A percentile compares a stretch with the other conserved stretches of the same genome.
phyloP scores from a whole-genome alignment of 2,888 invertebrate genomes.

The Noctua pronuba region DNA sequence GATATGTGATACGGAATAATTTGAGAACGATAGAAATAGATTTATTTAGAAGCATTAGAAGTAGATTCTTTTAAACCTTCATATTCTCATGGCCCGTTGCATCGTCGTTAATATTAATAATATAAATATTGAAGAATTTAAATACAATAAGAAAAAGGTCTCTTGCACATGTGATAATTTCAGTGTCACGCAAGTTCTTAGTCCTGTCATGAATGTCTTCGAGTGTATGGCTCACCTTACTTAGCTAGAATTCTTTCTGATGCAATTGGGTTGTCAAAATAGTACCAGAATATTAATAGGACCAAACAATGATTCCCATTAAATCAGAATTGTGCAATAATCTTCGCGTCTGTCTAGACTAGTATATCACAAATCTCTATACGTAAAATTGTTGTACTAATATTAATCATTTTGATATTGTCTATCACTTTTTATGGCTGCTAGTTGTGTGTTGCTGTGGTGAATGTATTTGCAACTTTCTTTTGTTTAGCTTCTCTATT shows the following conservation, averaged over 20 bases:
- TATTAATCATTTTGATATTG: slow-evolving; percentile 75
- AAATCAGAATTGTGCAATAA: slow-evolving; percentile 66
- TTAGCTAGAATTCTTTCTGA: slow-evolving; percentile 36
- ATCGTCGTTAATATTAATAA: slow-evolving; percentile 49
- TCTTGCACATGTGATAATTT: slow-evolving; percentile 50
- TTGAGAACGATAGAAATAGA: slow-evolving; percentile 53
- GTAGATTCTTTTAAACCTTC: slow-evolving; percentile 64
- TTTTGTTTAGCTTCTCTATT: slow-evolving; percentile 4
- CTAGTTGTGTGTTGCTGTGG: slow-evolving; percentile 67
- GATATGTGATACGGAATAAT: slow-evolving; percentile 79
- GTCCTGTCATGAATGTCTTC: slow-evolving; percentile 26
- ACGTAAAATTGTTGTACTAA: slow-evolving; percentile 78
- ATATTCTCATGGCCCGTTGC: slow-evolving; percentile 63
- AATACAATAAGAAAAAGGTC: slow-evolving; percentile 52
- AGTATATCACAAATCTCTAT: slow-evolving; percentile 77
- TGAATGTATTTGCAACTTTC: slow-evolving; percentile 60
- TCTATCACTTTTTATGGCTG: slow-evolving; percentile 73
- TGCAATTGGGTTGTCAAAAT: slow-evolving; percentile 54
- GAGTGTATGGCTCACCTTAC: slow-evolving; percentile 26
- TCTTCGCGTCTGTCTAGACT: slow-evolving; percentile 65
- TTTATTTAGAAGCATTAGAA: slow-evolving; percentile 71
- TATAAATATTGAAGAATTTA: slow-evolving; percentile 55
- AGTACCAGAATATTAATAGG: slow-evolving; percentile 71
- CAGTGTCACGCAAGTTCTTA: slow-evolving; percentile 37
- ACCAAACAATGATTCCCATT: slow-evolving; percentile 72